Percentiles rank a stretch among this genome's conserved stretches.
Evolutionary conservation across 2,888 invertebrate species (phyloP).

Genomic region (Hemaris fuciformis): DNA sequence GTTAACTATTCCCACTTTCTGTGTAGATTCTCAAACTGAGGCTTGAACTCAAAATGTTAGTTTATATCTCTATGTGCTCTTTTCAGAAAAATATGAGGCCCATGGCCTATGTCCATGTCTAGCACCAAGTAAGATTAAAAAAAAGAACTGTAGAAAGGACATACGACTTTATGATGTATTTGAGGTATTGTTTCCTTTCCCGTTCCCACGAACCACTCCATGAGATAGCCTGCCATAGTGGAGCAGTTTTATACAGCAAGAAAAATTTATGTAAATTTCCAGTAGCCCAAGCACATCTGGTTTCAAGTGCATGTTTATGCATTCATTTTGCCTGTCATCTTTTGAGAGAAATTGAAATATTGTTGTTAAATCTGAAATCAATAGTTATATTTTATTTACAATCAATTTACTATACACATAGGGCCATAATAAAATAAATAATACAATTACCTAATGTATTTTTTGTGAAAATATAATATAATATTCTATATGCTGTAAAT

Average conservation of each 20-base stretch:
- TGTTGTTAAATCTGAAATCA: conserved; percentile 92
- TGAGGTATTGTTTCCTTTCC: conserved; percentile 95
- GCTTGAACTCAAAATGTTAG: no score
- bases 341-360: conserved; percentile 90
- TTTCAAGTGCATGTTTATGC: conserved; percentile 92
- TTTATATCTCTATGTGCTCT: background rate
- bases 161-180: conserved; percentile 97
- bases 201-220: conserved; percentile 99
- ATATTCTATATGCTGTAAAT: conserved; percentile 97
- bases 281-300: conserved; percentile 96
- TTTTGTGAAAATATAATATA: conserved; percentile 99
- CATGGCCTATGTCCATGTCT: background rate
- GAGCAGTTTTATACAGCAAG: conserved; percentile 92
- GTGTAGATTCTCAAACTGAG: no score
- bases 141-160: conserved; percentile 75
- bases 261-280: conserved; percentile 97
- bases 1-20: no score
- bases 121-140: conserved; percentile 9
- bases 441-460: conserved; percentile 92
- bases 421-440: background rate
- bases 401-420: background rate
- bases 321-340: conserved; percentile 90
- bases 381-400: conserved; percentile 7
- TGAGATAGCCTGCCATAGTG: conserved; percentile 97
- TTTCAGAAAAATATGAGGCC: background rate